Evolutionary conservation across 2,113 vertebrate species (phyloP).

Genomic region (human (Homo sapiens)): DNA sequence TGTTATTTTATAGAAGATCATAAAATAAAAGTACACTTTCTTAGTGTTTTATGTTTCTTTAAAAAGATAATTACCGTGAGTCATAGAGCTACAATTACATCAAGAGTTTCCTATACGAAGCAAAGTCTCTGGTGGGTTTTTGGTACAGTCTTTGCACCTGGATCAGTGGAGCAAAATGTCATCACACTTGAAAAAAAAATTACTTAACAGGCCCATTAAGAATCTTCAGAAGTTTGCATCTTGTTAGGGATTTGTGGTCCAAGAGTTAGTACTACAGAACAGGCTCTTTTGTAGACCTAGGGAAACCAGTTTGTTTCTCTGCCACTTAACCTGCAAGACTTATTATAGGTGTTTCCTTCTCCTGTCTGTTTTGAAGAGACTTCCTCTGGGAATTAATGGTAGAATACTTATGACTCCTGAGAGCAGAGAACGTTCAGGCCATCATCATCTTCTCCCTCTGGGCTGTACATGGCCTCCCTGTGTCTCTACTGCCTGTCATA

Average conservation of each 20-base stretch:
- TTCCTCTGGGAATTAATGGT: not conserved
- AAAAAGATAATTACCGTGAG: not conserved
- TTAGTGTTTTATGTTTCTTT: not conserved
- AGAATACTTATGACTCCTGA: not conserved
- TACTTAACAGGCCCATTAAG: not conserved
- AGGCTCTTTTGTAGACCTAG: not conserved
- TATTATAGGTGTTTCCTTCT: not conserved
- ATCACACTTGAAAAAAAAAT: not conserved
- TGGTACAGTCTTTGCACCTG: not conserved
- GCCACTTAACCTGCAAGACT: not conserved
- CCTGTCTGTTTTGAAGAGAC: not conserved
- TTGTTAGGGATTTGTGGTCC: not conserved
- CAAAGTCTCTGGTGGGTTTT: not conserved
- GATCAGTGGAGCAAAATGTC: not conserved
- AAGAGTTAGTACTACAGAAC: not conserved
- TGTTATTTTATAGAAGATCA: conserved; percentile 36
- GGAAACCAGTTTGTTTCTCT: not conserved
- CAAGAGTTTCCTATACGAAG: not conserved
- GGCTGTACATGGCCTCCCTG: rapidly evolving
- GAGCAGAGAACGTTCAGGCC: not conserved
- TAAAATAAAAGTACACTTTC: conserved; percentile 35
- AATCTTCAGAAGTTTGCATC: not conserved
- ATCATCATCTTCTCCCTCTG: not conserved
- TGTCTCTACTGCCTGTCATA: not conserved
- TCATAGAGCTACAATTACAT: not conserved